phyloP scores from a whole-genome alignment of 2,113 vertebrate genomes.

The Mustelus asterias region DNA sequence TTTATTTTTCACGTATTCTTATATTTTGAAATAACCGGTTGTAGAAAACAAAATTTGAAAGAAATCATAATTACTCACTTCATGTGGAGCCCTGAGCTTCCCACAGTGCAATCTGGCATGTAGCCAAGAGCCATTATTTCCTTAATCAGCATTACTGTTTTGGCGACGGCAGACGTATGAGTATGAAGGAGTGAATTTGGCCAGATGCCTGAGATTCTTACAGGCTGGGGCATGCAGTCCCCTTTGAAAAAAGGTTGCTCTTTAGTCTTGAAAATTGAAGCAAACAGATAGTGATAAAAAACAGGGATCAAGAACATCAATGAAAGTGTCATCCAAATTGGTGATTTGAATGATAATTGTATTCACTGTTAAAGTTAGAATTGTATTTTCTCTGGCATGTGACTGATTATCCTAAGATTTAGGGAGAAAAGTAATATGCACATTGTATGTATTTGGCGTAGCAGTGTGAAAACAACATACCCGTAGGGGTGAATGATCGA shows the following conservation, averaged over 20 bases:
- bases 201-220: background rate
- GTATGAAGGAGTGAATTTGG: background rate
- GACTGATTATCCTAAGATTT: background rate
- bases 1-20: background rate
- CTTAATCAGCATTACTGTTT: background rate
- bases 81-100: background rate
- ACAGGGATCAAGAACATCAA: background rate
- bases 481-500: background rate
- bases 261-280: background rate
- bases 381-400: background rate
- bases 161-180: background rate
- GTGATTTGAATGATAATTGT: background rate
- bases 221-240: background rate
- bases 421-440: background rate
- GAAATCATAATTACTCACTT: conserved; percentile 8
- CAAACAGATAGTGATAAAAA: background rate
- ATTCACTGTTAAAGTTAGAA: background rate
- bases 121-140: background rate
- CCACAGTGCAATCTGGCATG: background rate
- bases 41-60: background rate
- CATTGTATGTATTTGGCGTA: background rate
- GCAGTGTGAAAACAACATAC: background rate
- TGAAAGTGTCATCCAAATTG: background rate
- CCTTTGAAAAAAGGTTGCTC: too few relatives aligned
- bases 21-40: background rate